These are phyloP conservation scores for Machimus rusticus DNA, from an alignment of 2,888 invertebrate species.

Conservation along the genomic window DNA sequence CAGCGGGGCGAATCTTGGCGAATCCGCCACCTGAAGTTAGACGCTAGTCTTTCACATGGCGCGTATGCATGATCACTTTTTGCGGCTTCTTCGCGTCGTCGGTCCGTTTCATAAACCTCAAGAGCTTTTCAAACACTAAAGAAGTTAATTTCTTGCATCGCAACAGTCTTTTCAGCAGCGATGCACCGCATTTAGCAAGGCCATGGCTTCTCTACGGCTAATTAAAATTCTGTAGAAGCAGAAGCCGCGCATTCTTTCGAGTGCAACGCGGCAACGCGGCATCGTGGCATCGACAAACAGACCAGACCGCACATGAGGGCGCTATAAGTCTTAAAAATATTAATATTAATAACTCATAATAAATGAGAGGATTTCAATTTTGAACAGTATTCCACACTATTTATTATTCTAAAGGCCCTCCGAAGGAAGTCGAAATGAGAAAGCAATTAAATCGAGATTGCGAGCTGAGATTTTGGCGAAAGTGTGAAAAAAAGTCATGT, in stretches of 20 bases:
- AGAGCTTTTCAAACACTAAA: not conserved
- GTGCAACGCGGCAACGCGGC: not conserved
- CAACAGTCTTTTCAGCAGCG: not conserved
- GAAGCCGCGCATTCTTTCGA: not conserved
- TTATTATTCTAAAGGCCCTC: not conserved
- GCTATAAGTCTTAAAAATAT: not conserved
- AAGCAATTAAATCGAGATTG: not conserved
- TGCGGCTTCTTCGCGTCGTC: not conserved
- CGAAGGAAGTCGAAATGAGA: not conserved
- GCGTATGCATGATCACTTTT: not conserved
- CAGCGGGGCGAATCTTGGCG: not conserved
- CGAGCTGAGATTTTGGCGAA: not conserved
- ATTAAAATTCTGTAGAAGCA: not conserved
- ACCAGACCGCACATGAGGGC: not conserved
- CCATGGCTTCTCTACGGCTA: not conserved
- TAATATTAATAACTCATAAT: not conserved
- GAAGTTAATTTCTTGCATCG: not conserved
- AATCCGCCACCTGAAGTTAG: not conserved
- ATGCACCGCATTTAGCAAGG: not conserved
- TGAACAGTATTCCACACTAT: not conserved
- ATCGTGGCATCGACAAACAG: not conserved
- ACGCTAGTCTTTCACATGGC: not conserved
- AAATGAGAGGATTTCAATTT: too few relatives aligned
- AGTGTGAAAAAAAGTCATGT: not conserved
- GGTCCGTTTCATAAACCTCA: not conserved